Conservation (phyloP, 2,797 vertebrate genomes). For the Enteromius fasciolatus region DNA sequence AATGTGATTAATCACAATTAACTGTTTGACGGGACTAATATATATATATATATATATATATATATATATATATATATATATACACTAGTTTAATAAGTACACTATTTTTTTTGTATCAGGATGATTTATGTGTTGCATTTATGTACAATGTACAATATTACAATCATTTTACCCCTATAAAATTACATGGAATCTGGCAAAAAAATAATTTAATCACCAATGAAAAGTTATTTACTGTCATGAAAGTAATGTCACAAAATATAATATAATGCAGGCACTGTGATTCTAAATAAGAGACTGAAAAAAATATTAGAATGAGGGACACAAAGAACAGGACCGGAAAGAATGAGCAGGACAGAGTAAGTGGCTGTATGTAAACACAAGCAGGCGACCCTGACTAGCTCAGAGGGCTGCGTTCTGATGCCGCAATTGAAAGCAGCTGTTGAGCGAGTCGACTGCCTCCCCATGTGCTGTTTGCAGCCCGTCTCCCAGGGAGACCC, state of each 20-base stretch:
- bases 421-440: conserved; percentile 82
- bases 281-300: not conserved
- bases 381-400: not conserved
- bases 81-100: too few relatives aligned
- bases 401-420: conserved; percentile 42
- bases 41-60: too few relatives aligned
- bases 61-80: too few relatives aligned
- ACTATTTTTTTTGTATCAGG: not conserved
- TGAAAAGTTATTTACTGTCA: not conserved
- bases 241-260: not conserved
- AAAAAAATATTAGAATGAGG: not conserved
- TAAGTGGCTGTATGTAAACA: not conserved
- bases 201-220: not conserved
- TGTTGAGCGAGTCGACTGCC: conserved; percentile 70
- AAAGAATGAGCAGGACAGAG: not conserved
- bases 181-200: not conserved
- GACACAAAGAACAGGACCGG: not conserved
- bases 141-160: too few relatives aligned
- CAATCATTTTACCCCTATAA: not conserved
- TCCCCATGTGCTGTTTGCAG: conserved; percentile 73
- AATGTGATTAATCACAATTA: too few relatives aligned
- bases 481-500: conserved; percentile 76
- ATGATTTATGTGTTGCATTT: not conserved
- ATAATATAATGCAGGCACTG: not conserved
- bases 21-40: too few relatives aligned